Evolutionary conservation across 2,888 invertebrate species (phyloP).

Genomic region (Polyommatus iphigenia): DNA sequence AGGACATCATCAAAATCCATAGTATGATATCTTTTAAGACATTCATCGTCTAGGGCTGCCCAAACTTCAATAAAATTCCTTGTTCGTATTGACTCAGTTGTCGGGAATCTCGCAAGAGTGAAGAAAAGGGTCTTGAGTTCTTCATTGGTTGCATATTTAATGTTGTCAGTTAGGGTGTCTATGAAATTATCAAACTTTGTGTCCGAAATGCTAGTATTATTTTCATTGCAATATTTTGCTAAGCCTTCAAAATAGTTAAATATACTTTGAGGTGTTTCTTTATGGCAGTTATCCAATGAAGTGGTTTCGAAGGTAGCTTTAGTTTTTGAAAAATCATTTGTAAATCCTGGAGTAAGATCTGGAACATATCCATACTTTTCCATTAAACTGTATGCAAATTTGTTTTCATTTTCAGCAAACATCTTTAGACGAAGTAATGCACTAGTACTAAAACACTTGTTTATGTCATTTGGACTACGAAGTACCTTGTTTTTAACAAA

Average conservation of each 20-base stretch:
- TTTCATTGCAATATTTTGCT: constrained; percentile 56
- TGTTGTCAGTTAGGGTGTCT: constrained; percentile 70
- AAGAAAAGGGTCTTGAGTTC: constrained; percentile 78
- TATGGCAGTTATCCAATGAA: constrained; percentile 54
- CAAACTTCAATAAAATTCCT: constrained; percentile 83
- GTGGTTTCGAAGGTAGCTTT: constrained; percentile 52
- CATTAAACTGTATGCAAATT: constrained; percentile 65
- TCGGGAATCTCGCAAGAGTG: constrained; percentile 75
- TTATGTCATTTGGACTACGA: background rate
- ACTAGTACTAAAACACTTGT: constrained; percentile 46
- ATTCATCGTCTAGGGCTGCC: constrained; percentile 84
- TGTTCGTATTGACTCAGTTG: constrained; percentile 69
- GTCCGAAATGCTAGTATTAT: constrained; percentile 61
- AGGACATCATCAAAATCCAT: constrained; percentile 80
- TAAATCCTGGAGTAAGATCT: constrained; percentile 44
- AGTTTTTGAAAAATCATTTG: constrained; percentile 38
- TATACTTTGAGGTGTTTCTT: constrained; percentile 51
- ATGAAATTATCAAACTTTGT: constrained; percentile 65
- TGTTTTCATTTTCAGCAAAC: constrained; percentile 67
- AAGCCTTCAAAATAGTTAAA: constrained; percentile 58
- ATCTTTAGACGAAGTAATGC: constrained; percentile 53
- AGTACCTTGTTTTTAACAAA: background rate
- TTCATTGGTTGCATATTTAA: constrained; percentile 77
- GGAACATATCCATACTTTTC: constrained; percentile 58
- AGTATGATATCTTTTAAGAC: constrained; percentile 62